Conservation (phyloP, 2,888 invertebrate genomes). For the Oscheius sp. region DNA sequence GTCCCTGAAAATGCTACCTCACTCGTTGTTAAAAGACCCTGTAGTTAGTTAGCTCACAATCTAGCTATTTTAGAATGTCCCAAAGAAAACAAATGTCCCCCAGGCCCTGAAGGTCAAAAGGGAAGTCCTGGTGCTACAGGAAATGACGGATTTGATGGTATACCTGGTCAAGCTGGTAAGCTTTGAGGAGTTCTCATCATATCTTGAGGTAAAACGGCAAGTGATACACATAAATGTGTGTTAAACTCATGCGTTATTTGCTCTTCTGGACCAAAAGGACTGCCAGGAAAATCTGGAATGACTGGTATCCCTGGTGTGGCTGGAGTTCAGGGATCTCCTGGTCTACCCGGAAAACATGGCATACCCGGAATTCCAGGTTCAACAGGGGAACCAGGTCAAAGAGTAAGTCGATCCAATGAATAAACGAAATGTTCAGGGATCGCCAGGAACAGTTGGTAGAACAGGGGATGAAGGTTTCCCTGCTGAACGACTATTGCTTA, state of each 20-base stretch:
- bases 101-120: background rate
- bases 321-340: background rate
- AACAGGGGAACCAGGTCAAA: background rate
- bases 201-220: background rate
- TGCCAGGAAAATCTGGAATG: background rate
- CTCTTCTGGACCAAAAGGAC: background rate
- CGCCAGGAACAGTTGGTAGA: background rate
- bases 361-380: conserved; percentile 4
- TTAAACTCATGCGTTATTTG: background rate
- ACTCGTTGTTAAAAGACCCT: no score
- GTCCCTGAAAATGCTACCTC: background rate
- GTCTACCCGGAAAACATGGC: background rate
- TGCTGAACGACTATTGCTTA: background rate
- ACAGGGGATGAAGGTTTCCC: background rate
- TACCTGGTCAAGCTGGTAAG: no score
- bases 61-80: conserved; percentile 11
- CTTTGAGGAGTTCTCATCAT: no score
- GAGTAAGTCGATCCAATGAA: background rate
- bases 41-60: background rate
- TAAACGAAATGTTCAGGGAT: background rate
- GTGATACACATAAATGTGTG: background rate
- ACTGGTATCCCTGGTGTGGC: background rate
- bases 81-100: background rate
- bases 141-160: background rate
- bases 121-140: background rate